A percentile compares a stretch with the other conserved stretches of the same genome.
phyloP scores from a whole-genome alignment of 2,797 vertebrate genomes.

The Schizopygopsis malacanthus region DNA sequence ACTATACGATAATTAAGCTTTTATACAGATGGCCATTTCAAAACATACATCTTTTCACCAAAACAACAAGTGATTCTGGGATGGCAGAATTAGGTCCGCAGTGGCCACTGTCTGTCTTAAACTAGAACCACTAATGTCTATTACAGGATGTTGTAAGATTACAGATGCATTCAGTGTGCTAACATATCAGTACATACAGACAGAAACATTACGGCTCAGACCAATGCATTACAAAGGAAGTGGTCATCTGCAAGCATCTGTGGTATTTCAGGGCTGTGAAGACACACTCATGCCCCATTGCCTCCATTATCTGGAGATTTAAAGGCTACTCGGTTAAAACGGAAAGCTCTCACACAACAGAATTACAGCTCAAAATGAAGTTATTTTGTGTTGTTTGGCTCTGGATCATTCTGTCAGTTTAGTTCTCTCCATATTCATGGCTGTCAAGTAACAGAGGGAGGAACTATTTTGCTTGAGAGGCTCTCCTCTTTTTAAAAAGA shows the following conservation, averaged over 20 bases:
- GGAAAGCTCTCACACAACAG: not conserved
- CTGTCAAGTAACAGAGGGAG: not conserved
- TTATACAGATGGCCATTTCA: not conserved
- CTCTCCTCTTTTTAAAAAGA: not conserved
- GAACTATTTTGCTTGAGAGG: too few relatives aligned
- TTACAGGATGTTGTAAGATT: too few relatives aligned
- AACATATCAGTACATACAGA: too few relatives aligned
- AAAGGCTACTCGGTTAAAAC: not conserved
- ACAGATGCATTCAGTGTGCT: too few relatives aligned
- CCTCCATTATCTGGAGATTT: not conserved
- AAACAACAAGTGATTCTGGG: not conserved
- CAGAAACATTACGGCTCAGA: not conserved
- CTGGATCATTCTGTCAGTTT: conserved; percentile 23
- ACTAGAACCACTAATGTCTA: too few relatives aligned
- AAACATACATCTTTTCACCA: not conserved
- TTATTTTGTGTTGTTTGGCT: not conserved
- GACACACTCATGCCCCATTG: not conserved
- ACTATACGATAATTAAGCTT: not conserved
- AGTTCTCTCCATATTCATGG: not conserved
- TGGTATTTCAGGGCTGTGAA: not conserved
- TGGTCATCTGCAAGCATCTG: not conserved
- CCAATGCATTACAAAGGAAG: not conserved
- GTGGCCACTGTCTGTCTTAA: not conserved
- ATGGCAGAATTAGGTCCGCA: not conserved
- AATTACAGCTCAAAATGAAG: not conserved